A percentile compares a stretch with the other conserved stretches of the same genome.
Conservation (phyloP, 1,140 invertebrate species). For the Gonioctena quinquepunctata region DNA sequence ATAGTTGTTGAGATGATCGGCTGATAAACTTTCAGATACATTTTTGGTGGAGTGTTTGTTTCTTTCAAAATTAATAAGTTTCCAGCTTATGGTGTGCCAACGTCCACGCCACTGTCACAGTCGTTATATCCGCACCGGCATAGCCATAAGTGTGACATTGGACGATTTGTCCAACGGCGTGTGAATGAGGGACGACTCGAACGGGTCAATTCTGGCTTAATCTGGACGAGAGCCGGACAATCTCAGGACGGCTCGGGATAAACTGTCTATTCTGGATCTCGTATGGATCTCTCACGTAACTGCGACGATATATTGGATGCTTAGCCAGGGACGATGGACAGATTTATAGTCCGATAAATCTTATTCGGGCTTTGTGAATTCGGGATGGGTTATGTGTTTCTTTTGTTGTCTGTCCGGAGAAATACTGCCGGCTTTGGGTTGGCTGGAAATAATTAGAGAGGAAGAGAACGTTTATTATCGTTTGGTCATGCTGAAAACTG, state of each 20-base stretch:
- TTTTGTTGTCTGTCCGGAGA: constrained; percentile 21
- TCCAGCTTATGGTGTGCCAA: too few relatives aligned
- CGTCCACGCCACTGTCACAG: neutral
- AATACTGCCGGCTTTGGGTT: constrained; percentile 12
- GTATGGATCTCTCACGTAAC: constrained; percentile 32
- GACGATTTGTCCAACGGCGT: constrained; percentile 51
- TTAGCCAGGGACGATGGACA: constrained; percentile 35
- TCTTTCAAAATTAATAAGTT: too few relatives aligned
- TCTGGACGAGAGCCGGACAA: constrained; percentile 50
- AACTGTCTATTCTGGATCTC: constrained; percentile 25
- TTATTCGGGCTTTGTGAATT: constrained; percentile 26
- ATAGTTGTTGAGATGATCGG: too few relatives aligned
- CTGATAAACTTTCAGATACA: too few relatives aligned
- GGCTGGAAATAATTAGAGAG: constrained; percentile 14
- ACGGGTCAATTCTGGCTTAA: constrained; percentile 53
- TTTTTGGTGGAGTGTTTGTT: too few relatives aligned
- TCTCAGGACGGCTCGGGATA: constrained; percentile 47
- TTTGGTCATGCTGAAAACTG: neutral
- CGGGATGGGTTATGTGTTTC: constrained; percentile 23
- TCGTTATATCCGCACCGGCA: constrained; percentile 10
- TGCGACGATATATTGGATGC: constrained; percentile 47
- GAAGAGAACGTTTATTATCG: neutral
- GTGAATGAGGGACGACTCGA: constrained; percentile 53
- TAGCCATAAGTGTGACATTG: constrained; percentile 40
- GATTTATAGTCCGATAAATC: constrained; percentile 43